These are phyloP conservation scores for Macaria notata DNA, from an alignment of 2,888 invertebrate species.

Conservation along the genomic window DNA sequence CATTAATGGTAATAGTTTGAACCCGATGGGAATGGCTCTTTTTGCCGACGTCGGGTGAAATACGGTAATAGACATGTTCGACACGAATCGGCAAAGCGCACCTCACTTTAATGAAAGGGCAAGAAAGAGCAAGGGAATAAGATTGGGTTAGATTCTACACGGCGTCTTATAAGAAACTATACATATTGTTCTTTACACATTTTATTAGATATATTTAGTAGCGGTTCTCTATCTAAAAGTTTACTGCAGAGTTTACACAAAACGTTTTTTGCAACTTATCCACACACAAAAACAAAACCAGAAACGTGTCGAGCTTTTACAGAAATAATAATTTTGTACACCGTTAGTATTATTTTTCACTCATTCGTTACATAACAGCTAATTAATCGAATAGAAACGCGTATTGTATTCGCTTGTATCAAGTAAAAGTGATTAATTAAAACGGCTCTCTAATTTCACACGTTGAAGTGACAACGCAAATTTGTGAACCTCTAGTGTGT, in stretches of 20 bases:
- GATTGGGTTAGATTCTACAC: background rate
- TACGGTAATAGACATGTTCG: constrained; percentile 58
- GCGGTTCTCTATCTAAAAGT: too few relatives aligned
- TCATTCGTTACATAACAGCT: constrained; percentile 20
- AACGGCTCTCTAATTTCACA: constrained; percentile 65
- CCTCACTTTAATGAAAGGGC: constrained; percentile 33
- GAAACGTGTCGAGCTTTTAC: too few relatives aligned
- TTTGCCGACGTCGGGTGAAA: constrained; percentile 56
- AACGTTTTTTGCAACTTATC: too few relatives aligned
- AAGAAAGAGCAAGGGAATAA: constrained; percentile 31
- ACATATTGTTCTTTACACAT: too few relatives aligned
- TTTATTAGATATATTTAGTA: too few relatives aligned
- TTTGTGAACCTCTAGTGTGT: constrained; percentile 54
- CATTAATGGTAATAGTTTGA: constrained; percentile 75
- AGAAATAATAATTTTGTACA: constrained; percentile 4
- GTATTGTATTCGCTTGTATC: constrained; percentile 43
- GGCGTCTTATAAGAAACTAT: constrained; percentile 7
- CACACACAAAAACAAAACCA: too few relatives aligned
- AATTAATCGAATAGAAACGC: constrained; percentile 38
- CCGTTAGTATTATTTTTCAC: constrained; percentile 13
- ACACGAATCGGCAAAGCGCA: constrained; percentile 37
- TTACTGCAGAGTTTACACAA: too few relatives aligned
- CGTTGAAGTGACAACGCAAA: constrained; percentile 71
- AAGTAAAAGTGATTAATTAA: constrained; percentile 73
- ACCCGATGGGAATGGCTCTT: constrained; percentile 69